Percentiles rank a stretch among this genome's conserved stretches.
These are phyloP conservation scores for Rhinophrynus dorsalis DNA, from an alignment of 2,797 vertebrate genomes.

Conservation along the genomic window DNA sequence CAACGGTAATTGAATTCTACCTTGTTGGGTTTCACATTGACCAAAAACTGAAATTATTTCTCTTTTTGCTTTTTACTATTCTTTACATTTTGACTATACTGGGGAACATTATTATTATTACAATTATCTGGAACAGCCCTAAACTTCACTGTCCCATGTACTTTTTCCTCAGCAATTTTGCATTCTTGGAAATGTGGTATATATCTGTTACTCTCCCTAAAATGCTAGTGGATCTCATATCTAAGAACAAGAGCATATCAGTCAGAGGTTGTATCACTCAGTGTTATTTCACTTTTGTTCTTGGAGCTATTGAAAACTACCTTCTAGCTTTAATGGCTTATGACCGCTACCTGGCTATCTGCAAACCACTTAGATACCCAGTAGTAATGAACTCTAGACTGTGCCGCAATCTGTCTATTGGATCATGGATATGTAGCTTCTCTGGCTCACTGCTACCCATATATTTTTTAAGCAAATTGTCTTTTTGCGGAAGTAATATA, in stretches of 20 bases:
- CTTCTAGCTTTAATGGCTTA: conserved; percentile 49
- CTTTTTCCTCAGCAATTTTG: no score
- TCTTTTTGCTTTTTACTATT: not conserved
- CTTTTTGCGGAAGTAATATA: conserved; percentile 36
- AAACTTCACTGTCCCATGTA: conserved; percentile 39
- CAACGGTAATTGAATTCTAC: not conserved
- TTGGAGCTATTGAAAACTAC: conserved; percentile 49
- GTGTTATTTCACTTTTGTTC: conserved; percentile 49
- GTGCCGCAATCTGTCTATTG: conserved; percentile 16
- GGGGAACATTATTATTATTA: not conserved
- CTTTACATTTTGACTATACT: not conserved
- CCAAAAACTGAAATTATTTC: not conserved
- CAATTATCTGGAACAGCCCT: not conserved
- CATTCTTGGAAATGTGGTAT: conserved; percentile 45
- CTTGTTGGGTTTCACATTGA: not conserved
- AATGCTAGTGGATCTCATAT: conserved; percentile 45
- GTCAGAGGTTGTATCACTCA: conserved; percentile 44
- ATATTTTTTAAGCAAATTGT: conserved; percentile 17
- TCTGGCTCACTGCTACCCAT: not conserved
- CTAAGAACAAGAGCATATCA: conserved; percentile 34
- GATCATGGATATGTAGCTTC: not conserved
- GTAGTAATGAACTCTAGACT: conserved; percentile 34
- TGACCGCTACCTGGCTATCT: conserved; percentile 45
- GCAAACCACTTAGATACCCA: conserved; percentile 38
- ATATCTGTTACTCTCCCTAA: conserved; percentile 49